These are phyloP conservation scores for Atopsyche davidsoni DNA, from an alignment of 1,140 invertebrate species.

Conservation along the genomic window DNA sequence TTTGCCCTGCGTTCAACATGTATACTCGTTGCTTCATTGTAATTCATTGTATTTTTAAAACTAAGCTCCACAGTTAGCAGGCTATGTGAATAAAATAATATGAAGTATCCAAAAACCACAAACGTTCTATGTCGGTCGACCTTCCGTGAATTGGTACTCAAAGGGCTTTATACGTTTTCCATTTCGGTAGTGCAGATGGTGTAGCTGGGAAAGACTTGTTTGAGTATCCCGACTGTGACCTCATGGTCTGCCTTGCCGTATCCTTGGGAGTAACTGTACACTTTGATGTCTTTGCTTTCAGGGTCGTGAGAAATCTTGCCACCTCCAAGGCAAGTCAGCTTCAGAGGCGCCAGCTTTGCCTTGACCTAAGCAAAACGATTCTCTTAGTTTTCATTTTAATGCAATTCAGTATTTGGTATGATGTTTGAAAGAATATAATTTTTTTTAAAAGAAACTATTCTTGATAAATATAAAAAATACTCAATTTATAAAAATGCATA, in stretches of 20 bases:
- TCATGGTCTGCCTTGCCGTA: conserved; percentile 83
- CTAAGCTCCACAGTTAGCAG: too few relatives aligned
- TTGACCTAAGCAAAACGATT: conserved; percentile 42
- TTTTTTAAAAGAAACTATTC: conserved; percentile 1
- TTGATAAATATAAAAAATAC: neutral
- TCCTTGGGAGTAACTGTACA: conserved; percentile 85
- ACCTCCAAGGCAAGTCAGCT: conserved; percentile 72
- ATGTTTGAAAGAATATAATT: neutral
- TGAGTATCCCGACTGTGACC: conserved; percentile 64
- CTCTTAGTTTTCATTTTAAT: too few relatives aligned
- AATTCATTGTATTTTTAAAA: too few relatives aligned
- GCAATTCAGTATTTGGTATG: too few relatives aligned
- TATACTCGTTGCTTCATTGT: too few relatives aligned
- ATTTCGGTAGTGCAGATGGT: conserved; percentile 67
- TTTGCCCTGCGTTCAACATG: too few relatives aligned
- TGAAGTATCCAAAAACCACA: too few relatives aligned
- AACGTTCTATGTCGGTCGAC: too few relatives aligned
- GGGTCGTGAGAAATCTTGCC: conserved; percentile 76
- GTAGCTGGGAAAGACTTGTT: conserved; percentile 68
- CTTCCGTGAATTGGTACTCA: too few relatives aligned
- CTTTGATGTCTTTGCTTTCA: conserved; percentile 64
- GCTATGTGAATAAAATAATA: too few relatives aligned
- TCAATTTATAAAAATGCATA: conserved; percentile 5
- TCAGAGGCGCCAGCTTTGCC: conserved; percentile 46
- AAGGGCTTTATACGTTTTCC: too few relatives aligned